Evolutionary conservation across 2,888 invertebrate species (phyloP), one percentile per base, ranked within the genome.

Genomic region (Lithodes maja): DNA sequence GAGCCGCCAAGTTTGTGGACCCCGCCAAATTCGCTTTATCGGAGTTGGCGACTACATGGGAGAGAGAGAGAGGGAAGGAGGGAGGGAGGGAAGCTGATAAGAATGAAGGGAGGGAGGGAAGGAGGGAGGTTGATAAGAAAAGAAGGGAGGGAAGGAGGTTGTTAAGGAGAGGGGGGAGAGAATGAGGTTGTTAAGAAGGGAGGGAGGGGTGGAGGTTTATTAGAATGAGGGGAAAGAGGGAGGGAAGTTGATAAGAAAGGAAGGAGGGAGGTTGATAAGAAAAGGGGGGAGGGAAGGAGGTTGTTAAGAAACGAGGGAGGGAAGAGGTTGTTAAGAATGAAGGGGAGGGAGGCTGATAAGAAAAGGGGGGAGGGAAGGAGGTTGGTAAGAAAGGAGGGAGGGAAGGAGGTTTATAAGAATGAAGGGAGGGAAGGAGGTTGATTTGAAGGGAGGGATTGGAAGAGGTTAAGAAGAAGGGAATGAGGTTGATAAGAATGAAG

Each of bases 341-440:
- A 74, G 74, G n/a, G 17, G n/a, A 3, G 74, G 74, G 15, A 3
- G 12, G n/a, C 12, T 74, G 3, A n/a, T 7, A 17, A n/a, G n/a
- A 74, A 3, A n/a, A n/a, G 74, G 74, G n/a, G 74, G 74, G 74
- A 74, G n/a, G 74, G 74, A 17, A 17, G 74, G 3, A 15, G 74
- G 74, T 74, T 15, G 17, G 17, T 5, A 61, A 12, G 61, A 61
- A 61, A 61, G 61, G 61, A 61, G 12, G 12, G 61, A 61, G 12
- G 61, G 61, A 61, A 61, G 5, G 61, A 61, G 61, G 61, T 5
- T 7, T 5, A 61, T 61, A 61, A 61, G 12, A 12, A 61, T 61
- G 61, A 33, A 33, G 33, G 33, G 33, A 33, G 12, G 61, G 61
- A 7, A 61, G 61, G 61, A 12, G 61, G 61, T 33, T 33, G 33